Base-by-base conservation (phyloP, 2,113 vertebrate species). In the Nerophis ophidion region DNA sequence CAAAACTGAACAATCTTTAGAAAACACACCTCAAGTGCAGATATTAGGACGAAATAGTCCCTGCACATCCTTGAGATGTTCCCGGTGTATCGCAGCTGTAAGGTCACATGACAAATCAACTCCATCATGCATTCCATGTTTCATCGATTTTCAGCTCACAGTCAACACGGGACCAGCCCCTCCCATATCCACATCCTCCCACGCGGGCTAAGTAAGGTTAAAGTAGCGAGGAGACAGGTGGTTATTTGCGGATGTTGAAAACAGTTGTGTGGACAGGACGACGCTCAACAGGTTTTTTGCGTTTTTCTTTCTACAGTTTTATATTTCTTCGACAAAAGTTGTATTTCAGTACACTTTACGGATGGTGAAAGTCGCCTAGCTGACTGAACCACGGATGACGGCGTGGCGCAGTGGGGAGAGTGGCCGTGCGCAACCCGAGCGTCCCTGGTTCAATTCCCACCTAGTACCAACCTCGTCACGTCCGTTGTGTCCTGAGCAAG, bases 41-140 rank as follows among this genome's bases (percentile, higher is more conserved):
- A 9, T 8, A 40, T 9, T 40, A 9, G 38, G 38, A 26, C 26
- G 2, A 26, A 26, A 26, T 2, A 26, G 26, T 26, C 26, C 26
- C 26, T 26, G 26, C 26, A 26, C 26, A 26, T 26, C 26, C 26
- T 26, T 26, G 26, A 26, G 1, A 26, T 26, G 26, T 26, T 3
- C 26, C 26, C 26, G 26, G n/a, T 19, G 12, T 16, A 42, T 17
- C n/a, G 19, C 17, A 64, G 66, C 53, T 1, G 38, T 76, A 80
- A 81, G 70, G 59, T 81, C 82, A 77, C 63, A 61, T 56, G 70
- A 79, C 71, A 81, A 81, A 77, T 76, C 48, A 80, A 60, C 76
- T 63, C 58, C 61, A 79, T 66, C 80, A 68, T 57, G 38, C 11
- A 16, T 71, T 65, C 54, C 26, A 40, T 62, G 77, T 74, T 74